Evolutionary conservation across 2,113 vertebrate species (phyloP).

Genomic region (Syrrhaptes paradoxus): DNA sequence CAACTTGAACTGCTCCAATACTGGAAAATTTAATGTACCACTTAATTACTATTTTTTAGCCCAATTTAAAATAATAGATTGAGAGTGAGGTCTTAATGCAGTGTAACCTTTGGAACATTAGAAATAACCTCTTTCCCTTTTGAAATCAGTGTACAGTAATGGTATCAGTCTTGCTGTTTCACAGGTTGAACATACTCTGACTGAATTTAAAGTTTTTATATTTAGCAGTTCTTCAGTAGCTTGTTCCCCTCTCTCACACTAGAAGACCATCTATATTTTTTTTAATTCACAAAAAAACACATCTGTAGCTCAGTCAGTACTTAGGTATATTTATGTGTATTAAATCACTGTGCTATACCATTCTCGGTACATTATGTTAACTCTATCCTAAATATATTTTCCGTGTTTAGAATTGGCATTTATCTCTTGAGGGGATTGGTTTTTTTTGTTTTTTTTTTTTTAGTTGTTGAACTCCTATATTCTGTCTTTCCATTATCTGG

Average conservation of each 20-base stretch:
- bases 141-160: conserved; percentile 62
- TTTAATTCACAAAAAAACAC: background rate
- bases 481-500: background rate
- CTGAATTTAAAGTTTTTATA: conserved; percentile 38
- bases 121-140: conserved; percentile 72
- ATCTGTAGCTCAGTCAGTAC: background rate
- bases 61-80: conserved; percentile 79
- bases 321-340: background rate
- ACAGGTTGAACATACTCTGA: background rate
- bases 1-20: conserved; percentile 68
- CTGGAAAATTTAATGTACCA: conserved; percentile 76
- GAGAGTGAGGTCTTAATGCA: conserved; percentile 78
- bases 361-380: background rate
- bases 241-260: background rate
- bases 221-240: background rate
- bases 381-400: background rate
- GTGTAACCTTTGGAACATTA: conserved; percentile 80
- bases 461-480: background rate
- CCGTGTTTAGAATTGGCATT: background rate
- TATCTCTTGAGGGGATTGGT: background rate
- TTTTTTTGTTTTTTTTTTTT: background rate
- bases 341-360: background rate
- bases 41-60: conserved; percentile 81
- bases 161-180: conserved; percentile 49
- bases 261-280: background rate